These are phyloP conservation scores for Pipistrellus kuhlii DNA, from an alignment of 2,797 vertebrate genomes.

Conservation along the genomic window DNA sequence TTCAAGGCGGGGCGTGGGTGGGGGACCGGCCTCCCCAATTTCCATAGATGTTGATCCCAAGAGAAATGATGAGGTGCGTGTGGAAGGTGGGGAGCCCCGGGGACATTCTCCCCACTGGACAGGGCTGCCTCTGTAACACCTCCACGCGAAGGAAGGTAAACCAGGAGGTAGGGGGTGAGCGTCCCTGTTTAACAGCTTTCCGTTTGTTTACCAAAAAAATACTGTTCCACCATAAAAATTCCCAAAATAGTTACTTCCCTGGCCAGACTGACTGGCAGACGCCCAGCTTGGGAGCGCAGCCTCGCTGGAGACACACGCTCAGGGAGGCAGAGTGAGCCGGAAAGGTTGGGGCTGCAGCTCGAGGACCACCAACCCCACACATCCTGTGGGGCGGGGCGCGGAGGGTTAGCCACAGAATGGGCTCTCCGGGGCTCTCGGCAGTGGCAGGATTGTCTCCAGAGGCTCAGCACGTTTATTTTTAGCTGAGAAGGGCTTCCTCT, in stretches of 20 bases:
- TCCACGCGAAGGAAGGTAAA: constrained; percentile 84
- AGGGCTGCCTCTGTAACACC: constrained; percentile 86
- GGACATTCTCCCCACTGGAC: constrained; percentile 81
- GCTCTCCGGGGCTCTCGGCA: constrained; percentile 43
- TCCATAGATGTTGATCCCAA: constrained; percentile 80
- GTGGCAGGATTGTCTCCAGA: neutral
- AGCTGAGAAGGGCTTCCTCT: constrained; percentile 48
- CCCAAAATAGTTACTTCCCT: constrained; percentile 89
- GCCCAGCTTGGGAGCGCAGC: constrained; percentile 85
- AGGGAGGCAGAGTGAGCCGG: constrained; percentile 64
- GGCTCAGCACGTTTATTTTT: constrained; percentile 63
- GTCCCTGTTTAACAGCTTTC: constrained; percentile 88
- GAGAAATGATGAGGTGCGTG: constrained; percentile 66
- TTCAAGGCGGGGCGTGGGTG: neutral
- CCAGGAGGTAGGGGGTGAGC: constrained; percentile 86
- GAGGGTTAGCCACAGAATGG: neutral
- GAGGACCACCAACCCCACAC: constrained; percentile 67
- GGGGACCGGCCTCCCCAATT: neutral
- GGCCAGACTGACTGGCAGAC: constrained; percentile 89
- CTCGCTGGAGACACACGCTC: constrained; percentile 68
- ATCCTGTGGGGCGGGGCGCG: neutral
- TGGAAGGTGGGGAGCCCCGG: neutral
- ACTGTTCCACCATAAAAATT: constrained; percentile 91
- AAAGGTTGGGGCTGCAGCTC: constrained; percentile 51
- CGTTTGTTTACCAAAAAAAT: constrained; percentile 90